Evolutionary conservation across 2,888 invertebrate species (phyloP).

Genomic region (Lordiphosa fenestrarum): DNA sequence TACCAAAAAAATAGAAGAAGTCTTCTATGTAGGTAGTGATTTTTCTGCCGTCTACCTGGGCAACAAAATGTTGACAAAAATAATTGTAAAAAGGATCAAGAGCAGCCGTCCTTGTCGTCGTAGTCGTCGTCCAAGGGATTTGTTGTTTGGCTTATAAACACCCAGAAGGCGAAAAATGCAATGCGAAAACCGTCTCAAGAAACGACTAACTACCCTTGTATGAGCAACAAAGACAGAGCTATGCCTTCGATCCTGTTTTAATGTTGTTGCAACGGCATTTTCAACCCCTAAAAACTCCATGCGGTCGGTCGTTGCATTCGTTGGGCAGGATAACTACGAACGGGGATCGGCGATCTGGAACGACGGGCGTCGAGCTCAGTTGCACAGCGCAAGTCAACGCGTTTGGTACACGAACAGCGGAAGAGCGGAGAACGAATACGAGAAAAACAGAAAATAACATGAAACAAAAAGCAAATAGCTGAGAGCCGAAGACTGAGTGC

Average conservation of each 20-base stretch:
- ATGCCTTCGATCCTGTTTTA: conserved; percentile 45
- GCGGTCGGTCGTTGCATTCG: conserved; percentile 37
- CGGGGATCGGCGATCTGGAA: conserved; percentile 73
- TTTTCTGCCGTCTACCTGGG: conserved; percentile 52
- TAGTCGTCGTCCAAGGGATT: conserved; percentile 43
- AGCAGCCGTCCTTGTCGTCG: conserved; percentile 15
- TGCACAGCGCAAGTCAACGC: conserved; percentile 67
- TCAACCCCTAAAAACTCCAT: conserved; percentile 54
- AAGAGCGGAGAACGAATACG: conserved; percentile 30
- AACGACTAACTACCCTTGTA: conserved; percentile 30
- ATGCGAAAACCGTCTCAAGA: conserved; percentile 61
- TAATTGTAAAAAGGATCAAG: conserved; percentile 67
- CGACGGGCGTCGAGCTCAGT: conserved; percentile 67
- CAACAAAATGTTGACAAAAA: conserved; percentile 60
- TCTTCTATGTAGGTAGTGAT: conserved; percentile 51
- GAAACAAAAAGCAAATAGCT: conserved; percentile 33
- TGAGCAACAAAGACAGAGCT: conserved; percentile 11
- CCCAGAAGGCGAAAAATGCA: conserved; percentile 45
- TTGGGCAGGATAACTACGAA: conserved; percentile 59
- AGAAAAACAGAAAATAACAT: conserved; percentile 13
- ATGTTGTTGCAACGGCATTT: conserved; percentile 16
- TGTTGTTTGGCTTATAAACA: conserved; percentile 49
- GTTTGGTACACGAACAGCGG: conserved; percentile 51
- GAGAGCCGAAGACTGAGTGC: conserved; percentile 46
- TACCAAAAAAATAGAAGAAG: conserved; percentile 1